A percentile compares a stretch with the other conserved stretches of the same genome.
phyloP scores from a whole-genome alignment of 2,888 invertebrate species.

The Pediacus dermestoides region DNA sequence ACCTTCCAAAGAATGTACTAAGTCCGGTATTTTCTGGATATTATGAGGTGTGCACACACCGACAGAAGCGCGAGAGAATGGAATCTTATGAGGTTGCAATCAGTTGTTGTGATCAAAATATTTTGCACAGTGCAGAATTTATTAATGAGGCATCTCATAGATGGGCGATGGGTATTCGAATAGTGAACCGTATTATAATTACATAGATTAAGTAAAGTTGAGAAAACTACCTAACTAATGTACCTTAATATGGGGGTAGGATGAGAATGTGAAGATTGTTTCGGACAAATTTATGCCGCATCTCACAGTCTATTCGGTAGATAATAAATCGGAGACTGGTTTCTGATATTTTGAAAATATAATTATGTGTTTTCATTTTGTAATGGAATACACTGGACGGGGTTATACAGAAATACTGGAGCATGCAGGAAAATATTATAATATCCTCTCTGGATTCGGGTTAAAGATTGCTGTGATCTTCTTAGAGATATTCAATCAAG shows the following conservation, averaged over 20 bases:
- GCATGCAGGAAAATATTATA: too few species aligned
- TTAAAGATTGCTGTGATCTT: too few species aligned
- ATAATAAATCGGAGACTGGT: constrained; percentile 56
- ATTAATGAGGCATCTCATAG: constrained; percentile 43
- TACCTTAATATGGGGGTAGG: constrained; percentile 44
- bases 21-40: constrained; percentile 21
- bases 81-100: constrained; percentile 23
- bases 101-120: constrained; percentile 21
- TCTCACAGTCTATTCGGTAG: constrained; percentile 46
- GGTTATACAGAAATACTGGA: constrained; percentile 19
- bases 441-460: too few species aligned
- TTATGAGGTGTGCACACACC: constrained; percentile 22
- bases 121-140: constrained; percentile 36
- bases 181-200: constrained; percentile 43
- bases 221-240: constrained; percentile 50
- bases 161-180: constrained; percentile 38
- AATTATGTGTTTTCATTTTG: constrained; percentile 48
- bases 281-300: constrained; percentile 8
- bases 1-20: too few species aligned
- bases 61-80: constrained; percentile 24
- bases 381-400: constrained; percentile 43
- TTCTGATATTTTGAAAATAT: constrained; percentile 50
- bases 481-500: too few species aligned
- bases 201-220: constrained; percentile 47
- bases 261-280: constrained; percentile 35